Evolutionary conservation across 2,113 vertebrate genomes (phyloP).

Genomic region (Lampris incognitus): DNA sequence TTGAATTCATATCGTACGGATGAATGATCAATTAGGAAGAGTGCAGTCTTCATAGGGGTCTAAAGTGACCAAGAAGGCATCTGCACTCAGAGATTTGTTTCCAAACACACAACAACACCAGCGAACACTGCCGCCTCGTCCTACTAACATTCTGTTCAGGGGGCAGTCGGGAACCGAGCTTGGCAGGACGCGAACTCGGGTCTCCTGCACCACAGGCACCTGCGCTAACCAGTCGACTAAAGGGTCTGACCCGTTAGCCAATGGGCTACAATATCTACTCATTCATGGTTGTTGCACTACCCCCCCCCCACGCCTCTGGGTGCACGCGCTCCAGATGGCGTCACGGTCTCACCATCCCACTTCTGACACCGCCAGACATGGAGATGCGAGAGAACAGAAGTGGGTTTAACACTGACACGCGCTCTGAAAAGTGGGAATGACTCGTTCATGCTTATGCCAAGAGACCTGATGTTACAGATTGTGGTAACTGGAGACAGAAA

Average conservation of each 20-base stretch:
- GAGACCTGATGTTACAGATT: not conserved
- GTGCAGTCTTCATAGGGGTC: conserved; percentile 5
- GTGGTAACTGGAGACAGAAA: too few species aligned
- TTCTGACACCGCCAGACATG: conserved; percentile 13
- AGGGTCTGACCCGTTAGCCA: too few species aligned
- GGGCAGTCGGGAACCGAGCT: too few species aligned
- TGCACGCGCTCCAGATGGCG: too few species aligned
- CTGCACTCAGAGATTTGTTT: conserved; percentile 30
- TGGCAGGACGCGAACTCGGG: too few species aligned
- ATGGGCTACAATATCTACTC: too few species aligned
- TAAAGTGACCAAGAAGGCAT: conserved; percentile 21
- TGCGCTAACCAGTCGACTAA: too few species aligned
- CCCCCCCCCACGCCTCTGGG: too few species aligned
- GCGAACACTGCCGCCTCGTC: conserved; percentile 10
- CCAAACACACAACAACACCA: conserved; percentile 47
- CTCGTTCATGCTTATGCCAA: conserved; percentile 39
- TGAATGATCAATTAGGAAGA: conserved; percentile 10
- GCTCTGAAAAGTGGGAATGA: conserved; percentile 31
- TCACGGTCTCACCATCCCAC: too few species aligned
- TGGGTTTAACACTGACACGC: conserved; percentile 56
- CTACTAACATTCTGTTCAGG: too few species aligned
- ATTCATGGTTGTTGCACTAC: too few species aligned
- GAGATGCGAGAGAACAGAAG: conserved; percentile 57
- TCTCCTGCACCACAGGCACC: too few species aligned
- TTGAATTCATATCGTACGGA: not conserved